Conservation (phyloP, 37 sponge, comb jelly and placozoan genomes). For the Cliona cf. orientalis region DNA sequence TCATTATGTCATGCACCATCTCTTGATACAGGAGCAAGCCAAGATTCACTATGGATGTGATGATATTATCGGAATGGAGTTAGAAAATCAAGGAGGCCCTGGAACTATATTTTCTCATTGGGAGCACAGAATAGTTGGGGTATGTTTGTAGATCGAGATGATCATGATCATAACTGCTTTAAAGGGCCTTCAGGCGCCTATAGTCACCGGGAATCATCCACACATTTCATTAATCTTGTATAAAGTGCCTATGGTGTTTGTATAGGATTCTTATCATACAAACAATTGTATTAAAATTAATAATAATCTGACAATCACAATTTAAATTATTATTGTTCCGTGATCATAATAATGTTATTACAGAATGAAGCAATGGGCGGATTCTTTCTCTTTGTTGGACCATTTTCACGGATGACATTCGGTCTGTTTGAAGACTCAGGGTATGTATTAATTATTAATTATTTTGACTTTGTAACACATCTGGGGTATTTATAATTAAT, state of each 20-base stretch:
- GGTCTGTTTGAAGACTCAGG: constrained; percentile 64
- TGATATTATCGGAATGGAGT: constrained; percentile 33
- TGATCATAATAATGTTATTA: neutral
- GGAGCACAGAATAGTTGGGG: constrained; percentile 67
- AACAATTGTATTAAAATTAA: too few relatives aligned
- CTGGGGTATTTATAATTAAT: neutral
- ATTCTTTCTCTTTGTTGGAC: constrained; percentile 24
- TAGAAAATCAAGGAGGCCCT: constrained; percentile 61
- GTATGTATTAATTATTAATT: too few relatives aligned
- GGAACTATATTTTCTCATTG: constrained; percentile 58
- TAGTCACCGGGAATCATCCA: too few relatives aligned
- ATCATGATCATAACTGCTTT: too few relatives aligned
- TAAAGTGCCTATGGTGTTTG: too few relatives aligned
- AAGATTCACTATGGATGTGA: constrained; percentile 45
- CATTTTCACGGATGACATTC: constrained; percentile 50
- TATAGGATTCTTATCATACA: neutral
- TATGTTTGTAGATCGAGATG: neutral
- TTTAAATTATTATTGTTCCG: too few relatives aligned
- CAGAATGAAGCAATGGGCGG: constrained; percentile 76
- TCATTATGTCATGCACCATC: too few relatives aligned
- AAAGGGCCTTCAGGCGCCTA: too few relatives aligned
- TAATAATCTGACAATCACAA: too few relatives aligned
- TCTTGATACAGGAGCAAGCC: constrained; percentile 52
- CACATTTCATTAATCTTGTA: too few relatives aligned
- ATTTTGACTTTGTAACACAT: neutral